Base-by-base conservation (phyloP, 1,140 invertebrate genomes). In the Chymomyza costata region DNA sequence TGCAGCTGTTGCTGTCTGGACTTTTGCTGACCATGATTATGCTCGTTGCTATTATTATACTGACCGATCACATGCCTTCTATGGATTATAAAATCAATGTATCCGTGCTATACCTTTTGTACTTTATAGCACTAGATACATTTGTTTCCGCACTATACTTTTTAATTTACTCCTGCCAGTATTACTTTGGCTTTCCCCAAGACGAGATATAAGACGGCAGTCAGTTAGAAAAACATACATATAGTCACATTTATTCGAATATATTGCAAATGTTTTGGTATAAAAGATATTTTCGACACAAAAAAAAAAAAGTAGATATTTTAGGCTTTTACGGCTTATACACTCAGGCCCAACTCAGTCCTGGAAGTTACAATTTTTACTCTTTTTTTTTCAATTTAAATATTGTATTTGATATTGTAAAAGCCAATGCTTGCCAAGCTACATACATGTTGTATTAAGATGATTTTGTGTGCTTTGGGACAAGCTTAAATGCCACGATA, bases 401-500 rank as follows among this genome's bases (percentile, higher is more conserved):
- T n/a, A n/a, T n/a, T n/a, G n/a, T n/a, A n/a, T n/a, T n/a, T n/a
- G n/a, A n/a, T n/a, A n/a, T n/a, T n/a, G n/a, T n/a, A n/a, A n/a
- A n/a, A n/a, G n/a, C n/a, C n/a, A n/a, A n/a, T n/a, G n/a, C n/a
- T n/a, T n/a, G n/a, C n/a, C n/a, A n/a, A n/a, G n/a, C n/a, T n/a
- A n/a, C n/a, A n/a, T n/a, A n/a, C n/a, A n/a, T n/a, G n/a, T n/a
- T n/a, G n/a, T n/a, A n/a, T n/a, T n/a, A n/a, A n/a, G n/a, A n/a
- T n/a, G n/a, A n/a, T n/a, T n/a, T n/a, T n/a, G n/a, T n/a, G n/a
- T n/a, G n/a, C n/a, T n/a, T n/a, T n/a, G n/a, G n/a, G n/a, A n/a
- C n/a, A n/a, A n/a, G 61, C 59, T 90, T 89, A 92, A 39, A 90
- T 82, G 53, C 91, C 90, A 78, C 90, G 89, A 85, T 93, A 94